phyloP scores from a whole-genome alignment of 2,113 vertebrate genomes.

The Antennarius striatus region DNA sequence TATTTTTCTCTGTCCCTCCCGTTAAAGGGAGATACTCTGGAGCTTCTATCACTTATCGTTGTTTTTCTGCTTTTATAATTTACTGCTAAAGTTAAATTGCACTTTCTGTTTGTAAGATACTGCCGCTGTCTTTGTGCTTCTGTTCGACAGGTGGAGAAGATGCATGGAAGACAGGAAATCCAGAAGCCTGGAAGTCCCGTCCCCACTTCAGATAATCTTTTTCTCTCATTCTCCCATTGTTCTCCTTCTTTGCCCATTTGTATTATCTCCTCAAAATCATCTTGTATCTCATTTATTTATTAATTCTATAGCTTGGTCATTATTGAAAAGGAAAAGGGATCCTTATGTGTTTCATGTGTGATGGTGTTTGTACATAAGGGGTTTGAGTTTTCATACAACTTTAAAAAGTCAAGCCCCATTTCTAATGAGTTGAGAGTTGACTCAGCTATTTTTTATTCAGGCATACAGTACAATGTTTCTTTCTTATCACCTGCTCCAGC shows the following conservation, averaged over 20 bases:
- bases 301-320: slow-evolving; percentile 59
- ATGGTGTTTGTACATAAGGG: not conserved
- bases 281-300: slow-evolving; percentile 60
- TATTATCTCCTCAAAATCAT: slow-evolving; percentile 38
- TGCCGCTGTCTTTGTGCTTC: no score
- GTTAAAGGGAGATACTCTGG: no score
- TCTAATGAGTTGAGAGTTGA: slow-evolving; percentile 64
- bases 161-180: no score
- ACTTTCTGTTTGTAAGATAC: no score
- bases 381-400: slow-evolving; percentile 51
- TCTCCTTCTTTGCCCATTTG: slow-evolving; percentile 25
- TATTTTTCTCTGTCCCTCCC: no score
- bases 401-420: slow-evolving; percentile 56
- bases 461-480: not conserved
- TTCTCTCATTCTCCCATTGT: slow-evolving; percentile 1
- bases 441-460: slow-evolving; percentile 63
- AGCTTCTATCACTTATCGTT: no score
- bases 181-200: no score
- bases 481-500: not conserved
- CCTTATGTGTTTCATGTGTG: not conserved
- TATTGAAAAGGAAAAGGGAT: slow-evolving; percentile 1
- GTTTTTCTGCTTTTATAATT: no score
- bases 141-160: no score
- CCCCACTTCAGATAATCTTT: slow-evolving; percentile 17
- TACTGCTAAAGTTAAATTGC: no score